phyloP scores from a whole-genome alignment of 2,797 vertebrate species.

The Aphelocoma californica region DNA sequence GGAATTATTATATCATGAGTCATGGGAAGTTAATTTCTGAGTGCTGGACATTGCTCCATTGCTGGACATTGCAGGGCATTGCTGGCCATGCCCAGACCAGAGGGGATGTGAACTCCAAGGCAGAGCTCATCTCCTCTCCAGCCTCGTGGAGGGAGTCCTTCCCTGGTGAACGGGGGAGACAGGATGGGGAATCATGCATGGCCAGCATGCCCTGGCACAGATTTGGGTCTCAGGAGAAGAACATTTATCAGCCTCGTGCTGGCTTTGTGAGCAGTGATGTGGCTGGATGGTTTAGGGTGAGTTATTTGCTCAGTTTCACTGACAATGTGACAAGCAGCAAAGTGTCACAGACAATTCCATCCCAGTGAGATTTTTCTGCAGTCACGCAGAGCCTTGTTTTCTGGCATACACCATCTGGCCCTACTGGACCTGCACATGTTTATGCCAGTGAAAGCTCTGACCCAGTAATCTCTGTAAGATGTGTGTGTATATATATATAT shows the following conservation, averaged over 20 bases:
- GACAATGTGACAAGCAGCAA: not conserved
- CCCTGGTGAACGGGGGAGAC: not conserved
- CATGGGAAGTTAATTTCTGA: conserved; percentile 40
- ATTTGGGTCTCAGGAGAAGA: not conserved
- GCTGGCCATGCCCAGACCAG: not conserved
- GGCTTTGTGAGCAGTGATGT: not conserved
- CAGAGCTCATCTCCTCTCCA: not conserved
- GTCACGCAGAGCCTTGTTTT: not conserved
- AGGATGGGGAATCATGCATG: accelerated
- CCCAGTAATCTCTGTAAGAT: not conserved
- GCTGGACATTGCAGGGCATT: not conserved
- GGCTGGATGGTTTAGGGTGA: not conserved
- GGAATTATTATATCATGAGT: not conserved
- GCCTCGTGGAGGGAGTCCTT: not conserved
- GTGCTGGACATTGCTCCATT: not conserved
- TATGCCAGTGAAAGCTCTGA: not conserved
- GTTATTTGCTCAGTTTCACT: not conserved
- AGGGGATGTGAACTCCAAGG: not conserved
- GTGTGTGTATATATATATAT: accelerated
- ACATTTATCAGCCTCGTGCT: accelerated
- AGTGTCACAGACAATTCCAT: not conserved
- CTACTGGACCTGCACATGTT: not conserved
- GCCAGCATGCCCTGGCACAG: not conserved
- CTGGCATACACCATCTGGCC: not conserved
- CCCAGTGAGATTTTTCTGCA: not conserved